Percentiles rank a stretch among this genome's conserved stretches.
These are phyloP conservation scores for Calliphora vicina DNA, from an alignment of 1,140 invertebrate species.

Conservation along the genomic window DNA sequence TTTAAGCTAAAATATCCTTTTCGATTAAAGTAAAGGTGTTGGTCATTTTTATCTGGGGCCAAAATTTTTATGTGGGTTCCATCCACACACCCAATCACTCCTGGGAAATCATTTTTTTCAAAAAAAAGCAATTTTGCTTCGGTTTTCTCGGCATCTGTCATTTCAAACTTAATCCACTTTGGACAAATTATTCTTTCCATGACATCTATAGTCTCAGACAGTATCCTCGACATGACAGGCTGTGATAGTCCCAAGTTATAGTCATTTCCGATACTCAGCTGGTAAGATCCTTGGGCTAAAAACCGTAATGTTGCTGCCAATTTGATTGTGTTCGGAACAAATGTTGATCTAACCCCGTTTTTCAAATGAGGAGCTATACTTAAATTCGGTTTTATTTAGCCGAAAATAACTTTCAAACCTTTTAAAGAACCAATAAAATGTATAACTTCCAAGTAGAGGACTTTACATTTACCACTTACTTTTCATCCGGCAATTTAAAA, in stretches of 20 bases:
- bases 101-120: too few relatives aligned
- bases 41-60: too few relatives aligned
- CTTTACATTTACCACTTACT: background rate
- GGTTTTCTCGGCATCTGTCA: too few relatives aligned
- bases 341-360: constrained; percentile 4
- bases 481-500: background rate
- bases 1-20: too few relatives aligned
- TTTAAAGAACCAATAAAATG: background rate
- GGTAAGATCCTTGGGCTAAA: constrained; percentile 14
- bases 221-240: background rate
- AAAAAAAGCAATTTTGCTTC: too few relatives aligned
- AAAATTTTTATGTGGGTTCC: too few relatives aligned
- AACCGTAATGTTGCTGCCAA: constrained; percentile 15
- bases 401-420: constrained; percentile 8
- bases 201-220: background rate
- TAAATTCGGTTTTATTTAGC: background rate
- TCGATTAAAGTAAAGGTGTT: too few relatives aligned
- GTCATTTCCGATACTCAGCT: background rate
- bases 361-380: constrained; percentile 3
- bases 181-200: too few relatives aligned
- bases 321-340: too few relatives aligned
- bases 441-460: background rate
- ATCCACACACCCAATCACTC: too few relatives aligned
- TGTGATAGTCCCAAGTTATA: background rate
- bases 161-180: too few relatives aligned